Base-by-base conservation (phyloP, 2,797 vertebrate genomes). In the Oophaga sylvatica region DNA sequence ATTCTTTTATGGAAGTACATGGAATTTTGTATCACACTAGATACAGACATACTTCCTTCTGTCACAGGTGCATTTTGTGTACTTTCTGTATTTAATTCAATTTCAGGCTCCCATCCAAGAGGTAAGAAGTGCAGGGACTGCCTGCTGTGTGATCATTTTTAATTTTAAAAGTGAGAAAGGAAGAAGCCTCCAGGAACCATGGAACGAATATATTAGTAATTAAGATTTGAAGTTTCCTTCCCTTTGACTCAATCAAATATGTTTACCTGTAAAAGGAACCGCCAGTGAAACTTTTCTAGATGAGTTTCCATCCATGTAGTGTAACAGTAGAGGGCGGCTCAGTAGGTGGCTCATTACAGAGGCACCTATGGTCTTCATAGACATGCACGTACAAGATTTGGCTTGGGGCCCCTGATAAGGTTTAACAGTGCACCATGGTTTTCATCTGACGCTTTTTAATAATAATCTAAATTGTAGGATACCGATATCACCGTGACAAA, bases 401-500 rank as follows among this genome's bases (percentile, higher is more conserved):
- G 19, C 75, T 16, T 16, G 22, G 22, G 6, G 22, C 10, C 70
- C 70, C 35, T 9, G 17, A 3, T 10, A 20, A 73, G 41, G 1
- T 12, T 75, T 63, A 65, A 48, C 41, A 26, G 35, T 26, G 20
- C 20, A 81, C 20, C 22, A 13, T 48, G 35, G 22, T n/a, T 81
- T 65, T 48, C 35, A 80, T n/a, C 79, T 80, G 31, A 20, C 16
- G 79, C n/a, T n/a, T 63, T 45, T 67, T 26, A 26, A 45, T 81
- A 81, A 67, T 45, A 60, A 16, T 31, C 41, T 45, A 80, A 80
- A 80, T 80, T 41, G 26, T n/a, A 63, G 60, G 79, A 65, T 63
- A 80, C 11, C 20, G 60, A 80, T 80, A 35, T 80, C 79, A 16
- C 31, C 31, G 16, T 80, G 22, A 80, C 79, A 15, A 41, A 80